These are phyloP conservation scores for Danionella dracula DNA, from an alignment of 2,797 vertebrate species.

Conservation along the genomic window DNA sequence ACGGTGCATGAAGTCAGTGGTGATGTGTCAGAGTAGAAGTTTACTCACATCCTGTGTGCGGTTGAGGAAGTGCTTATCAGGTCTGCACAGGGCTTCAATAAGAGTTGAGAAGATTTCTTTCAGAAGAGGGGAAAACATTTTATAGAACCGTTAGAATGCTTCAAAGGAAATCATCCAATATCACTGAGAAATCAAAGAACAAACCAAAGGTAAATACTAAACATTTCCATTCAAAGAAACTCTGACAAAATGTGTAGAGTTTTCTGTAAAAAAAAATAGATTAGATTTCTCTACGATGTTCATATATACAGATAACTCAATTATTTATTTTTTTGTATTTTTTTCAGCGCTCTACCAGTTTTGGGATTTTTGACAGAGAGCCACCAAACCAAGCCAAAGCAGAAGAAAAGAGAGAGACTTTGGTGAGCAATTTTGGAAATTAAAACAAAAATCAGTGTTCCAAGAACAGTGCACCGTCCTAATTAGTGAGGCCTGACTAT, in stretches of 20 bases:
- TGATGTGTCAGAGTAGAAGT: slow-evolving; percentile 10
- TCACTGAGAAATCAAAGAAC: slow-evolving; percentile 74
- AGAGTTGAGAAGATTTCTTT: slow-evolving; percentile 5
- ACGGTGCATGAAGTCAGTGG: not conserved
- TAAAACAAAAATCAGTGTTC: too few species aligned
- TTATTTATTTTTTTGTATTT: slow-evolving; percentile 51
- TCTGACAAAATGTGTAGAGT: too few species aligned
- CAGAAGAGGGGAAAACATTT: slow-evolving; percentile 7
- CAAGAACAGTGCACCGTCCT: too few species aligned
- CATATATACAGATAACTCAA: too few species aligned
- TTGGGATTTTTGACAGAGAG: slow-evolving; percentile 78
- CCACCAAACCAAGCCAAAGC: slow-evolving; percentile 56
- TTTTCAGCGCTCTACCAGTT: slow-evolving; percentile 77
- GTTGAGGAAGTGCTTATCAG: slow-evolving; percentile 37
- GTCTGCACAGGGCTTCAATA: not conserved
- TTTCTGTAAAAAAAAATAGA: too few species aligned
- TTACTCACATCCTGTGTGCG: slow-evolving; percentile 41
- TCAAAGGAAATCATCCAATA: slow-evolving; percentile 77
- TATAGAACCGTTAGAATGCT: slow-evolving; percentile 66
- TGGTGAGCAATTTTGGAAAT: slow-evolving; percentile 52
- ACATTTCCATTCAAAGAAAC: not conserved
- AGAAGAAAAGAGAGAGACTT: slow-evolving; percentile 53
- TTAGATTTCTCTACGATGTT: too few species aligned
- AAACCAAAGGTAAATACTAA: slow-evolving; percentile 74
- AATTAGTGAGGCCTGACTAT: too few species aligned